phyloP scores from a whole-genome alignment of 2,113 vertebrate genomes.

The Eurypyga helias region DNA sequence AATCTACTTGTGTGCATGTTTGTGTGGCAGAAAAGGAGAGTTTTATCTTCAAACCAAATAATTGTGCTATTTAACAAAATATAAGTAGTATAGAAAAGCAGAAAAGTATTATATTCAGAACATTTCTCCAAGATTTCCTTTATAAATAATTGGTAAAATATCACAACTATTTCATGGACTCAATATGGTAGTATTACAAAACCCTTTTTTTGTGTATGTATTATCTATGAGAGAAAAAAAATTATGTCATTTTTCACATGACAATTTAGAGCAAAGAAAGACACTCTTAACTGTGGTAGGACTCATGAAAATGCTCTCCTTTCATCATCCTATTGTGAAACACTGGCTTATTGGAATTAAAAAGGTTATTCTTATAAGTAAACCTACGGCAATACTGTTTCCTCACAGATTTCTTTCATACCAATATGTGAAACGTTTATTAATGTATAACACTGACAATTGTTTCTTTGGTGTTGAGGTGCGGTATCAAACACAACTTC shows the following conservation, averaged over 20 bases:
- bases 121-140: neutral
- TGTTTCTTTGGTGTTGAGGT: constrained; percentile 32
- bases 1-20: neutral
- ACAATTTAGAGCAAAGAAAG: neutral
- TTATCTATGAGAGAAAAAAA: neutral
- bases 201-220: neutral
- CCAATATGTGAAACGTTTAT: neutral
- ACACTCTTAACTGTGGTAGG: neutral
- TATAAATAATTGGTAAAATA: neutral
- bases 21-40: neutral
- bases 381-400: neutral
- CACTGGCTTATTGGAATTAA: neutral
- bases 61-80: neutral
- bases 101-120: neutral
- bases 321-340: neutral
- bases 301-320: neutral
- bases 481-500: neutral
- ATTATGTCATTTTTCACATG: neutral
- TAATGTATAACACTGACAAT: neutral
- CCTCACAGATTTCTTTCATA: neutral
- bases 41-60: neutral
- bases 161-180: neutral
- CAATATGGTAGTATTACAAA: neutral
- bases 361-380: neutral
- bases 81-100: neutral